Evolutionary conservation across 2,797 vertebrate genomes (phyloP), one percentile per base, ranked within the genome.

Genomic region (Rhyacichthys aspro): DNA sequence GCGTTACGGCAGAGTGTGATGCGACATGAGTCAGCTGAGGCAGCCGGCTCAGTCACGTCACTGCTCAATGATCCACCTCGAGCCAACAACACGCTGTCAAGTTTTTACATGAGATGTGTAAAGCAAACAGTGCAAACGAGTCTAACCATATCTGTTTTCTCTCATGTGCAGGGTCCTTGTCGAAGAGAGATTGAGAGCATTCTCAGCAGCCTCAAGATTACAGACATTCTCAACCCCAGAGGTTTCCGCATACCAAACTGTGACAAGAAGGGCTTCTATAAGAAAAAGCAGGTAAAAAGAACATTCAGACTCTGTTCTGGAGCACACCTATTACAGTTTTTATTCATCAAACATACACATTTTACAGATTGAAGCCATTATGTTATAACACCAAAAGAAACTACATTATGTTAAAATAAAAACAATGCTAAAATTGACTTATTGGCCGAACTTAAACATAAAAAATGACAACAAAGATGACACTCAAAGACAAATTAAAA

Each of bases 261-360:
- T 83, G 96, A 98, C 91, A 96, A 94, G 87, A 98, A 95, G 74
- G 96, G 96, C 1, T 98, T 97, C 87, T 98, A 98, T 84, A 98
- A 97, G 93, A 98, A 95, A 88, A 98, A 95, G 69, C 96, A 98
- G 94, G 96, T 98, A 83, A 90, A 23, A 12, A 11, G 9, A 55
- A 46, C 46, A 48, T 45, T 18, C 12, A 33, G 7, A 47, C 15
- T 16, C 6, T 15, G 1, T 33, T 19, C 9, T 47, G 5, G 23
- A 50, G 36, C 7, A 38, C 7, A 55, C 39, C 55, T 38, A 5
- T 23, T 5, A 23, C 2, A 23, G 5, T 23, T 2, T 23, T 23
- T 23, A 23, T 23, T 5, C 19, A 23, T 23, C 19, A 23, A 23
- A 5, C 19, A 23, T 2, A 23, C 5, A 2, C 19, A 23, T 23